Evolutionary conservation across 1,140 invertebrate species (phyloP).

Genomic region (Neodiprion pinetum): DNA sequence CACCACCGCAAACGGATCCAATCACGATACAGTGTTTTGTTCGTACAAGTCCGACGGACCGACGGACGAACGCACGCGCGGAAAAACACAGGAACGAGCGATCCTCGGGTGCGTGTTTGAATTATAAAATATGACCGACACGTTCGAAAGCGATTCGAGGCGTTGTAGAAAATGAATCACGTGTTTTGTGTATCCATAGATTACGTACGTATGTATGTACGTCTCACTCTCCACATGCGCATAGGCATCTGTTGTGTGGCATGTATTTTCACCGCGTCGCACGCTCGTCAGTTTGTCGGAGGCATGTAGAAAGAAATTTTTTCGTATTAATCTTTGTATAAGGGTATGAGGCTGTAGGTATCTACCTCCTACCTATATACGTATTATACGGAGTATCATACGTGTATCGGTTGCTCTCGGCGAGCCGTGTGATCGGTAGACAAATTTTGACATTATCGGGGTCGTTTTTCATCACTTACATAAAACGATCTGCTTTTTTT

Average conservation of each 20-base stretch:
- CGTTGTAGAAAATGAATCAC: neutral
- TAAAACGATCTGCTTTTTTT: too few species aligned
- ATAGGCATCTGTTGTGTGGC: neutral
- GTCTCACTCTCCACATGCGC: neutral
- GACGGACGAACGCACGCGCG: neutral
- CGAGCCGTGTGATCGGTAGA: neutral
- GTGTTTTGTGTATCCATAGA: neutral
- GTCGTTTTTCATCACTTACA: neutral
- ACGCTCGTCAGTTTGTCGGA: too few species aligned
- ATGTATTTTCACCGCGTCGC: neutral
- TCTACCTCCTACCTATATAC: too few species aligned
- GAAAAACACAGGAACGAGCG: neutral
- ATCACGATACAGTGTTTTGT: too few species aligned
- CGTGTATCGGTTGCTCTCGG: neutral
- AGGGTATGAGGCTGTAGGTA: neutral
- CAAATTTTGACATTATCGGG: conserved; percentile 2
- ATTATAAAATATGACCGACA: conserved; percentile 5
- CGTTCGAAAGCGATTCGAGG: conserved; percentile 1
- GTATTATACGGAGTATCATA: too few species aligned
- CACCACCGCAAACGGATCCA: too few species aligned
- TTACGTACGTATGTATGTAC: neutral
- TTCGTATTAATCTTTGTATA: neutral
- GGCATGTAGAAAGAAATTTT: neutral
- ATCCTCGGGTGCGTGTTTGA: neutral
- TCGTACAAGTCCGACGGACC: neutral